Conservation (phyloP, 2,797 vertebrate genomes). For the Taeniopygia guttata region DNA sequence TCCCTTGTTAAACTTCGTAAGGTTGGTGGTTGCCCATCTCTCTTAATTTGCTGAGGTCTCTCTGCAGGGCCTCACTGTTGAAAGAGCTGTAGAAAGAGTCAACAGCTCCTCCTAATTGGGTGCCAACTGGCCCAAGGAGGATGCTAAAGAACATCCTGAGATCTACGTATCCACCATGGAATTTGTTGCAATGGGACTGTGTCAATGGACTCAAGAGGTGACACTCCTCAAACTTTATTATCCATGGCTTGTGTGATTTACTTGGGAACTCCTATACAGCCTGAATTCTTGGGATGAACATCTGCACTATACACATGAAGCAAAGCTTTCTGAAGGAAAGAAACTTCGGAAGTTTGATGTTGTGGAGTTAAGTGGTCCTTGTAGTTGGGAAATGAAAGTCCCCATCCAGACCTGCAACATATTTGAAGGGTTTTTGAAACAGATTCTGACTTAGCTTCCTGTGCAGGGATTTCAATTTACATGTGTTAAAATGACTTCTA, state of each 20-base stretch:
- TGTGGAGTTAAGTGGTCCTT: background rate
- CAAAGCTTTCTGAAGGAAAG: background rate
- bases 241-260: background rate
- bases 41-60: background rate
- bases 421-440: background rate
- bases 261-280: background rate
- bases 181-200: background rate
- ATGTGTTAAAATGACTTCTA: background rate
- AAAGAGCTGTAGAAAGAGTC: too few relatives aligned
- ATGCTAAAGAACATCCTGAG: background rate
- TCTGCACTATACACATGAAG: background rate
- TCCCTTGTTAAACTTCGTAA: background rate
- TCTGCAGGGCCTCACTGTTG: background rate
- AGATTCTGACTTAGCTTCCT: background rate
- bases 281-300: background rate
- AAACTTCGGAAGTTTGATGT: background rate
- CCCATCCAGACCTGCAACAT: background rate
- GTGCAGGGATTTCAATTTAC: background rate
- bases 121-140: background rate
- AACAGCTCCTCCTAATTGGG: background rate
- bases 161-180: background rate
- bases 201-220: background rate
- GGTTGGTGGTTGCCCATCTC: background rate
- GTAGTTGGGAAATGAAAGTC: background rate
- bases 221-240: background rate